Percentiles rank a stretch among this genome's conserved stretches.
Evolutionary conservation across 2,797 vertebrate species (phyloP).

Genomic region (Antennarius maculatus): DNA sequence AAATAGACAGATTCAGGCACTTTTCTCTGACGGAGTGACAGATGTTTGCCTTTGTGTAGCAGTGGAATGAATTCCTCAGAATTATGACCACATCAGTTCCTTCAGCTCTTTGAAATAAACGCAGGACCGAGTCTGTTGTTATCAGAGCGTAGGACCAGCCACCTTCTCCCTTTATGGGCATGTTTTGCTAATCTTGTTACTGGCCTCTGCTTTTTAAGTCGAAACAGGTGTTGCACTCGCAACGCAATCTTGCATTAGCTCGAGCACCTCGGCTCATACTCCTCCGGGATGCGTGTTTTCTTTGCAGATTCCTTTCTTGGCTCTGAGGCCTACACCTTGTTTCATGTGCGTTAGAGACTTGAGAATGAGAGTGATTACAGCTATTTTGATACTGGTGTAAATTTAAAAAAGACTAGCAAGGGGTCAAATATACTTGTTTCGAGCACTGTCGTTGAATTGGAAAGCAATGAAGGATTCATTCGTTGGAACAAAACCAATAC

Average conservation of each 20-base stretch:
- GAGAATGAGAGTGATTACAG: constrained; percentile 48
- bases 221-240: constrained; percentile 78
- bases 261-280: constrained; percentile 56
- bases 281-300: constrained; percentile 69
- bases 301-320: constrained; percentile 75
- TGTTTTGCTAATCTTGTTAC: constrained; percentile 82
- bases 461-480: constrained; percentile 31
- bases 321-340: constrained; percentile 52
- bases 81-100: constrained; percentile 74
- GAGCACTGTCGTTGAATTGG: constrained; percentile 19
- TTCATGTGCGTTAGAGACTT: constrained; percentile 57
- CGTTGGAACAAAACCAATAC: constrained; percentile 40
- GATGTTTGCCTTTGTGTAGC: constrained; percentile 46
- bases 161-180: constrained; percentile 84
- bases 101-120: constrained; percentile 71
- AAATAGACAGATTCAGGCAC: constrained; percentile 58
- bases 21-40: constrained; percentile 52
- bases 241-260: constrained; percentile 67
- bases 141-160: constrained; percentile 70
- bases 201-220: constrained; percentile 77
- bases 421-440: constrained; percentile 54
- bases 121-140: constrained; percentile 56
- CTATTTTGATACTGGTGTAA: constrained; percentile 56
- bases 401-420: constrained; percentile 38
- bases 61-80: constrained; percentile 69